Conservation (phyloP, 2,113 vertebrate species). For the Cathartes aura region DNA sequence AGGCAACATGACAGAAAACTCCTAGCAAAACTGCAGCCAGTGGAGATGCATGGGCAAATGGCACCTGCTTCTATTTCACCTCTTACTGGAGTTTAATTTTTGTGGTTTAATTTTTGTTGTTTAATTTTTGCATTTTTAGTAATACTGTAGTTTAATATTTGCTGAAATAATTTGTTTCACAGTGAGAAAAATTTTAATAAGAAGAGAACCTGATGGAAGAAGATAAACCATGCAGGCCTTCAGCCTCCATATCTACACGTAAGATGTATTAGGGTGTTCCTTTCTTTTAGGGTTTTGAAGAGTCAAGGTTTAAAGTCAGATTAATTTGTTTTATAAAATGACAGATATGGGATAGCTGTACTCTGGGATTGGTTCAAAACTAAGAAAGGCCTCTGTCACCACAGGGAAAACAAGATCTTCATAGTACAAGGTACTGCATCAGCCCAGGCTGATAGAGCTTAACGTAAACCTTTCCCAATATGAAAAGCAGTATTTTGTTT, state of each 20-base stretch:
- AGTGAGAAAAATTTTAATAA: background rate
- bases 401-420: background rate
- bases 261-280: background rate
- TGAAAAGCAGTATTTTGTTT: background rate
- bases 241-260: background rate
- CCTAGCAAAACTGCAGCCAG: background rate
- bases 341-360: background rate
- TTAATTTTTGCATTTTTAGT: background rate
- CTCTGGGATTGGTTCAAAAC: background rate
- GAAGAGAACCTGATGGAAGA: background rate
- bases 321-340: background rate
- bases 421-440: background rate
- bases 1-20: background rate
- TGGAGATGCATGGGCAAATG: background rate
- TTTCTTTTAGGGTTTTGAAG: background rate
- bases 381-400: background rate
- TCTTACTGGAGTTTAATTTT: background rate
- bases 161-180: background rate
- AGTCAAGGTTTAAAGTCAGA: background rate
- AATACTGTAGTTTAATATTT: background rate
- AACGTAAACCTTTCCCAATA: background rate
- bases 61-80: background rate
- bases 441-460: background rate
- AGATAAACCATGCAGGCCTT: background rate
- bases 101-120: background rate